Conservation (phyloP, 2,888 invertebrate genomes). For the Cheilosia impressa region DNA sequence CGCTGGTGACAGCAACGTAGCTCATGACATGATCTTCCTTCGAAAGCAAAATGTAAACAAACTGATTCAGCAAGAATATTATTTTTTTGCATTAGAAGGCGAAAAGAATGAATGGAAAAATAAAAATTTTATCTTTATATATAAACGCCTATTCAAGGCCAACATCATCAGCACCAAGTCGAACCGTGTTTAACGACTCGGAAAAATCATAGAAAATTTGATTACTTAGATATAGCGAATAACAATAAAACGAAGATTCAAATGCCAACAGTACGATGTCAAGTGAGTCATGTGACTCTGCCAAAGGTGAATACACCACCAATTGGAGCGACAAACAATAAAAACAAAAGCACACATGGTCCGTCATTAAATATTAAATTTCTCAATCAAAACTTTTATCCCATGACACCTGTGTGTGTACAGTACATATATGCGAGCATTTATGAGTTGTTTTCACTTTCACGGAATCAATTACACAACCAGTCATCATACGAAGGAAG, state of each 20-base stretch:
- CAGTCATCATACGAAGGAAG: background rate
- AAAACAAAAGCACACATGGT: background rate
- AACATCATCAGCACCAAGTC: constrained; percentile 15
- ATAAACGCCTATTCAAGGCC: constrained; percentile 19
- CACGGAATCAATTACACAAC: constrained; percentile 59
- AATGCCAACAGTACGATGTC: constrained; percentile 1
- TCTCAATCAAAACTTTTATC: constrained; percentile 27
- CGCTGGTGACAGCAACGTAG: background rate
- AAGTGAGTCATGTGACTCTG: constrained; percentile 22
- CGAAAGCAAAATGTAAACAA: constrained; percentile 28
- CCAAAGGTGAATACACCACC: constrained; percentile 38
- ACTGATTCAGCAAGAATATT: constrained; percentile 11
- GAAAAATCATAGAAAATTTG: background rate
- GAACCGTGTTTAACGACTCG: background rate
- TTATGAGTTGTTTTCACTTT: constrained; percentile 59
- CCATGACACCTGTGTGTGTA: constrained; percentile 31
- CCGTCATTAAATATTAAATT: constrained; percentile 10
- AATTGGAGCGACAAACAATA: background rate
- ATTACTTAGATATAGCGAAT: background rate
- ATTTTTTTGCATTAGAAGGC: background rate
- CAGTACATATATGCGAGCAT: background rate
- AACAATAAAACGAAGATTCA: constrained; percentile 10
- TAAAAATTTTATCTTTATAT: background rate
- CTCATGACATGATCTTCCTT: background rate
- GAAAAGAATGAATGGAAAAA: background rate